Percentiles rank a stretch among this genome's conserved stretches.
phyloP scores from a whole-genome alignment of 2,888 invertebrate genomes.

The Cantharis nigra region DNA sequence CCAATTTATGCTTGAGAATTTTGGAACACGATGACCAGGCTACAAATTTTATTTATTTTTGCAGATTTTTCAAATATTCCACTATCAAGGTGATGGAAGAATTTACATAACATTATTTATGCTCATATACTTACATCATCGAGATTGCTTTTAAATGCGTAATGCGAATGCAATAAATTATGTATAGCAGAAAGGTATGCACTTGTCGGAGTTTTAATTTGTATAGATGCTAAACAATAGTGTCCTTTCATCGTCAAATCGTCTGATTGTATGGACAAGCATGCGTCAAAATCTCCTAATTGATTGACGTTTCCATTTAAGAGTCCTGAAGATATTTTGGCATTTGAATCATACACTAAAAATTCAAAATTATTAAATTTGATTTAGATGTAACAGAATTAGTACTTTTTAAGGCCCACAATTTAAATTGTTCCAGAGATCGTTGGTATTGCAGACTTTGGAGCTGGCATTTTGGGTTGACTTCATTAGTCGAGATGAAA shows the following conservation, averaged over 20 bases:
- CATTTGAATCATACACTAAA: conserved; percentile 56
- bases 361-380: conserved; percentile 19
- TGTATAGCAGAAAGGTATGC: conserved; percentile 59
- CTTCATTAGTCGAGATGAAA: conserved; percentile 43
- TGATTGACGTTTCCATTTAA: conserved; percentile 55
- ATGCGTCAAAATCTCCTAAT: conserved; percentile 54
- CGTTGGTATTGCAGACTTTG: conserved; percentile 47
- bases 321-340: conserved; percentile 54
- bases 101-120: too few relatives aligned
- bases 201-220: conserved; percentile 60
- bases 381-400: background rate
- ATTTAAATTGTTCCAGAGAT: conserved; percentile 48
- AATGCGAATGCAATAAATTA: conserved; percentile 64
- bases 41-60: conserved; percentile 46
- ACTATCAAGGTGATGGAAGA: background rate
- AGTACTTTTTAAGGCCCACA: conserved; percentile 54
- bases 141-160: conserved; percentile 66
- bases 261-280: conserved; percentile 42
- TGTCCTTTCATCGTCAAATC: conserved; percentile 59
- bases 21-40: conserved; percentile 73
- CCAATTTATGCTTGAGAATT: conserved; percentile 70
- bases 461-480: conserved; percentile 45
- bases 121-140: conserved; percentile 66
- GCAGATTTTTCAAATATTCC: background rate
- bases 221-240: conserved; percentile 69